Percentiles rank a stretch among this genome's conserved stretches.
Conservation (phyloP, 53 echinoderm and acorn worm species). For the Zoroaster sp. region DNA sequence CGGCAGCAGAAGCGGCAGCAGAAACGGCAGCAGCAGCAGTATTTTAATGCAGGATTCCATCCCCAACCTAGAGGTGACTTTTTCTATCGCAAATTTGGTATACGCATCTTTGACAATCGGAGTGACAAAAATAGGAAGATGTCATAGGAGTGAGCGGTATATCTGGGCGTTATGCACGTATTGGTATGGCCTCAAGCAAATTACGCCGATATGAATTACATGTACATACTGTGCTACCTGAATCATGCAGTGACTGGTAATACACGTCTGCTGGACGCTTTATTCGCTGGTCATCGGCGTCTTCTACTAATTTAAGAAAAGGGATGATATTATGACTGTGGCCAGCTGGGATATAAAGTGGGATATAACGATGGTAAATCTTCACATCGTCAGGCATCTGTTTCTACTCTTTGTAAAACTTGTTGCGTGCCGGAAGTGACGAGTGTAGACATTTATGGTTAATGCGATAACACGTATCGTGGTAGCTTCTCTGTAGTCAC, state of each 20-base stretch:
- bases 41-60: no score
- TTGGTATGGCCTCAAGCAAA: background rate
- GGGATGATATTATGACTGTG: background rate
- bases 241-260: background rate
- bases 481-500: background rate
- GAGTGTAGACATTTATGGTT: constrained; percentile 20
- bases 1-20: no score
- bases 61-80: no score
- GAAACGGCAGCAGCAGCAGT: no score
- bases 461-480: constrained; percentile 6
- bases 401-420: background rate
- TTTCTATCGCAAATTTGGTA: background rate
- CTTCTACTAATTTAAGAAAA: background rate
- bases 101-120: background rate
- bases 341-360: background rate
- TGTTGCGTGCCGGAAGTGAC: constrained; percentile 46
- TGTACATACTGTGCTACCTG: background rate
- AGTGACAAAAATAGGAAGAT: background rate
- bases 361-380: background rate
- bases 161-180: background rate
- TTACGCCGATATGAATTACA: background rate
- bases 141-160: background rate
- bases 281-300: background rate
- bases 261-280: background rate
- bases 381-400: background rate